Base-by-base conservation (phyloP, 2,888 invertebrate species). In the Athripsodes cinereus region DNA sequence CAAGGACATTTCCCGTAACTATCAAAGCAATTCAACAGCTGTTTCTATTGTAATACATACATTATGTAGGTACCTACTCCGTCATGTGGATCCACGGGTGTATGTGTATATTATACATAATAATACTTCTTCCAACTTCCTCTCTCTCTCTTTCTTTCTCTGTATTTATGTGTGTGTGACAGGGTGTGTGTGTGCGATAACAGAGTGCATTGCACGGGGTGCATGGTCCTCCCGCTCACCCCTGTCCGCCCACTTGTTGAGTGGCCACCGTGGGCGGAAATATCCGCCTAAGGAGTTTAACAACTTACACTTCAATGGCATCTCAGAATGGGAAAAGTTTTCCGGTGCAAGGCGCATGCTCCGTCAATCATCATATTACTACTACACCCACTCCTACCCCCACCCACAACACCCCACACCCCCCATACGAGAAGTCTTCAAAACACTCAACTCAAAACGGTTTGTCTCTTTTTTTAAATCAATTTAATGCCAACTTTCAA, bases 321-420 rank as follows among this genome's bases (percentile, higher is more conserved):
- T 56, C 55, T 56, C 50, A 56, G 50, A 51, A 56, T 56, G 55
- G 55, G 55, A 50, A 56, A 50, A 56, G 35, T 56, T 56, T 21
- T 22, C 40, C 11, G 55, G 49, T 55, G 55, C 55, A 55, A 31
- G n/a, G 46, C 55, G 55, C 55, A 22, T 51, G 55, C 55, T 49
- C 51, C 47, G 47, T 21, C 47, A 47, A 47, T 47, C 47, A 47
- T 40, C 40, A 40, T 40, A 40, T 40, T 40, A 40, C 40, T 6
- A 26, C 26, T 26, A 26, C 26, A n/a, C n/a, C n/a, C 31, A 31
- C 31, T 11, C 31, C 11, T 8, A 31, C 11, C 31, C 31, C 31
- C 31, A 8, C 46, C 21, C 21, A 3, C 47, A 20, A 18, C 21
- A 3, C 47, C 47, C 19, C 2, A 8, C 44, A 3, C 2, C 16